These are phyloP conservation scores for Plebejus melissa DNA, from an alignment of 2,888 invertebrate species.

Conservation along the genomic window DNA sequence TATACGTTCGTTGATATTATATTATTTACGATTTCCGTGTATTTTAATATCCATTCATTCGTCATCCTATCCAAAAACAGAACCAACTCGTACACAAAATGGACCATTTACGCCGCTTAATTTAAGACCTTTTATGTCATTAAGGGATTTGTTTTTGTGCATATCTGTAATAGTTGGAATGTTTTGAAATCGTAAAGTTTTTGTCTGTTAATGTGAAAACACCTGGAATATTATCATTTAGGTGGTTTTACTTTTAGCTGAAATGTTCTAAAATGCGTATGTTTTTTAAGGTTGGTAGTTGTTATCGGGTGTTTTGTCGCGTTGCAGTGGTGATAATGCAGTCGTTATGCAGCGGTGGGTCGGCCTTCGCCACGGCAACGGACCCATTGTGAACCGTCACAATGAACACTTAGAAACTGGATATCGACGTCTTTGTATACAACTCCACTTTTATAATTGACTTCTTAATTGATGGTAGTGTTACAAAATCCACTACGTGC, in stretches of 20 bases:
- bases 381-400: conserved; percentile 64
- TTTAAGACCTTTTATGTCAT: neutral
- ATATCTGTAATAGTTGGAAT: neutral
- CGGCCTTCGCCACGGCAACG: conserved; percentile 72
- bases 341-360: conserved; percentile 64
- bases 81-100: neutral
- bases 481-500: conserved; percentile 30
- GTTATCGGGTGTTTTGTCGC: conserved; percentile 42
- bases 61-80: neutral
- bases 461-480: conserved; percentile 37
- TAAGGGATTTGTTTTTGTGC: neutral
- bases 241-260: neutral
- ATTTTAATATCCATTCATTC: neutral
- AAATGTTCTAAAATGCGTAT: neutral
- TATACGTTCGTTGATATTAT: neutral
- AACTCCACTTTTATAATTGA: conserved; percentile 55
- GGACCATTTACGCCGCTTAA: neutral
- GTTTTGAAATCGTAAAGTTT: neutral
- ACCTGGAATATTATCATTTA: neutral
- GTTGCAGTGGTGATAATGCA: conserved; percentile 53
- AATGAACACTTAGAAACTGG: conserved; percentile 72
- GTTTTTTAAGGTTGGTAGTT: neutral
- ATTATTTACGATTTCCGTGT: conserved; percentile 1
- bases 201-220: neutral
- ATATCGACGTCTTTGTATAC: conserved; percentile 63